Base-by-base conservation (phyloP, 2,113 vertebrate species). In the Halcyon senegalensis region DNA sequence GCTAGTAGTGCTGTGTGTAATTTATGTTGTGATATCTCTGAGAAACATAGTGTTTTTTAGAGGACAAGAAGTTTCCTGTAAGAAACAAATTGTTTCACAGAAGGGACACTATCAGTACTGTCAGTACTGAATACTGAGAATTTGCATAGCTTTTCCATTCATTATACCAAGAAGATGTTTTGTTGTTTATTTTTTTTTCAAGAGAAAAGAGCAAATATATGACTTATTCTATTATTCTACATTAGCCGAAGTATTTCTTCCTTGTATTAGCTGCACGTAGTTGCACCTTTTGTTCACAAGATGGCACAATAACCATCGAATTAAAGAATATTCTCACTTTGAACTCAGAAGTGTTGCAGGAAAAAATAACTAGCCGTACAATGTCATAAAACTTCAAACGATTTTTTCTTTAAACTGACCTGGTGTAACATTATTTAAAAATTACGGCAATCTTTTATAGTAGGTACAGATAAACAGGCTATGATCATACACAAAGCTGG, bases 281-380 rank as follows among this genome's bases (percentile, higher is more conserved):
- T 97, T 96, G 43, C 91, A 89, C 13, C 31, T 46, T 93, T 60
- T 1, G 7, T 35, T 96, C 98, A 98, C 98, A 91, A 98, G 98
- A 96, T 97, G 98, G 98, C 97, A 95, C 46, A 92, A 94, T 53
- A 98, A 95, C 84, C 96, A 94, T 91, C 76, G 56, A 97, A 55
- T 64, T 89, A 46, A 51, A 87, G 66, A 59, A 48, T 10, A 11
- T 3, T 44, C 68, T 70, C 63, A 11, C 58, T 37, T 50, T 23
- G 23, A 44, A 12, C 16, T 15, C 30, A 7, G 13, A 90, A 82
- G 16, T 10, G 18, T 31, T 53, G 17, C 35, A n/a, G 56, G 50
- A 74, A 84, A 89, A 88, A 81, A 51, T 11, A 48, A 67, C 10
- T 58, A 80, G 55, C 70, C 83, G 31, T 37, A 31, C 28, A 84